Conservation (phyloP, 2,888 invertebrate species). For the Lacanobia wlatinum region DNA sequence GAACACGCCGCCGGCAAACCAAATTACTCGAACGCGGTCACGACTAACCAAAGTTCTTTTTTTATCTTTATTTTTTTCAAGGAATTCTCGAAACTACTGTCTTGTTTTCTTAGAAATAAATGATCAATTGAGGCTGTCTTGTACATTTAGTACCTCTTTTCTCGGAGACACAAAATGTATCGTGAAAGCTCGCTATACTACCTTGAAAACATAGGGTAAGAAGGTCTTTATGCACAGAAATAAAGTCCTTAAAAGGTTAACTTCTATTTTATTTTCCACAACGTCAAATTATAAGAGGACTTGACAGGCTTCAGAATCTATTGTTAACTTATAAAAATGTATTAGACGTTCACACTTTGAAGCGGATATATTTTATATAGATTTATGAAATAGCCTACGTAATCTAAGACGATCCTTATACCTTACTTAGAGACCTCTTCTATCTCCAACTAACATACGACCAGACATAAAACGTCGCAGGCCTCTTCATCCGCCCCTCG, state of each 20-base stretch:
- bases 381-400: constrained; percentile 60
- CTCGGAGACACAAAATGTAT: neutral
- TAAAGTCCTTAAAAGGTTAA: constrained; percentile 16
- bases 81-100: constrained; percentile 44
- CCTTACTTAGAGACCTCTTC: constrained; percentile 56
- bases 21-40: constrained; percentile 75
- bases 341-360: constrained; percentile 55
- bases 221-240: neutral
- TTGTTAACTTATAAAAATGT: constrained; percentile 58
- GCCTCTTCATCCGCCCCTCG: constrained; percentile 52
- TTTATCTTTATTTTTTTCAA: constrained; percentile 57
- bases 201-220: neutral
- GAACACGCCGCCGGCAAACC: constrained; percentile 70
- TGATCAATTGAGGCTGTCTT: constrained; percentile 16
- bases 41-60: constrained; percentile 64
- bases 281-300: constrained; percentile 27
- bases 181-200: neutral
- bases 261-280: constrained; percentile 3
- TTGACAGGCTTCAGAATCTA: constrained; percentile 32
- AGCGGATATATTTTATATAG: constrained; percentile 51
- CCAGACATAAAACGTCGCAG: constrained; percentile 54
- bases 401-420: constrained; percentile 54
- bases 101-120: constrained; percentile 46
- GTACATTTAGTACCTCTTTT: neutral
- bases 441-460: constrained; percentile 55